Base-by-base conservation (phyloP, 2,113 vertebrate species). In the Corythoichthys haematopterus region DNA sequence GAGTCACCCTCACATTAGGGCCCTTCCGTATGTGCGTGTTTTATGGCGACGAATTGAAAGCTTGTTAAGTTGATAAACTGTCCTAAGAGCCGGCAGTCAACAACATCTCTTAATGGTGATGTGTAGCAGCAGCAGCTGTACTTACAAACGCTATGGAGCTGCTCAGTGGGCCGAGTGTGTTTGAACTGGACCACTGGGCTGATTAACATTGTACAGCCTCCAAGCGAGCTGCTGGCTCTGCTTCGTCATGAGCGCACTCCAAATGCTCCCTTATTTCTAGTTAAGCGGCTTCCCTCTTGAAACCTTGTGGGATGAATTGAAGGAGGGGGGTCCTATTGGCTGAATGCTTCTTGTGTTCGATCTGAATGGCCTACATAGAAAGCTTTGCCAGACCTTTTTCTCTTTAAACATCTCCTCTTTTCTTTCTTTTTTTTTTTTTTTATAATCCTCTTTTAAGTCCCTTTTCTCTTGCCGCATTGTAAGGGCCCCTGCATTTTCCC, bases 311-410 rank as follows among this genome's bases (percentile, higher is more conserved):
- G 71, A 64, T 63, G 61, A 50, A 75, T 68, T 62, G 60, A 37
- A 40, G 69, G 51, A 66, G 63, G 71, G 50, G 14, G 65, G 66
- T 75, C 65, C 63, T 45, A 80, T 82, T 82, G 84, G 76, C 50
- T 76, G 73, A 79, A 65, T 68, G 64, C 69, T 60, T 57, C 4
- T 52, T 58, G 68, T 80, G 71, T 83, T 81, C 81, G 84, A 87
- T 84, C 86, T 79, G 83, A 85, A 79, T 84, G 80, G 63, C 74
- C 81, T 84, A 86, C 78, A 81, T 35, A 58, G 77, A 86, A 79
- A 74, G 80, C 80, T 67, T 69, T 68, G 78, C 76, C 80, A 88
- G 79, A 75, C 37, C 37, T 73, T 82, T 77, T 75, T 65, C 37
- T 20, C 37, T 78, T 80, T 69, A 77, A 81, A 85, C 73, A 62